These are phyloP conservation scores for Pseudomyrmex flavicornis DNA, from an alignment of 1,140 invertebrate species.

Conservation along the genomic window DNA sequence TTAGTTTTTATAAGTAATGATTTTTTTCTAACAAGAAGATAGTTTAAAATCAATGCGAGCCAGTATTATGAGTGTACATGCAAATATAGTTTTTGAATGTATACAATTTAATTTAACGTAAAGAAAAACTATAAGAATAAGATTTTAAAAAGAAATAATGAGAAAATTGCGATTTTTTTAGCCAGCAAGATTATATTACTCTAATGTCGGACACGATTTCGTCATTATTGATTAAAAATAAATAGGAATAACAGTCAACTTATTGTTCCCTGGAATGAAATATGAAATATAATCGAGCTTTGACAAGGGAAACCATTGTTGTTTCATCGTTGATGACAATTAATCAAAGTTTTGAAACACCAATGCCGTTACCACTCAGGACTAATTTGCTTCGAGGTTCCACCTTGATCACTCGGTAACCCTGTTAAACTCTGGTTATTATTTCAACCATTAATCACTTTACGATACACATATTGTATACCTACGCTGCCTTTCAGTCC, in stretches of 20 bases:
- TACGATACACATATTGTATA: conserved; percentile 48
- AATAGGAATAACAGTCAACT: neutral
- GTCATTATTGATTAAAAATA: neutral
- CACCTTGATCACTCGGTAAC: conserved; percentile 71
- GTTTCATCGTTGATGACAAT: conserved; percentile 57
- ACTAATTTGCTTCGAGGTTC: conserved; percentile 71
- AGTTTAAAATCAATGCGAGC: no score
- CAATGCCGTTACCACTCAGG: conserved; percentile 63
- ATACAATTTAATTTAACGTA: no score
- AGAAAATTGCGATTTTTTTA: neutral
- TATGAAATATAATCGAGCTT: conserved; percentile 17
- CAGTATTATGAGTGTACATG: no score
- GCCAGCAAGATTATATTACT: neutral
- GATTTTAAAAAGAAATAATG: neutral
- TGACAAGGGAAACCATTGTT: conserved; percentile 61
- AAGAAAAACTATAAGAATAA: neutral
- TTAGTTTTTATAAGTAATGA: no score
- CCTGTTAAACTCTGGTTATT: conserved; percentile 73
- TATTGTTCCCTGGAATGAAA: neutral
- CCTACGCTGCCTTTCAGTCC: conserved; percentile 48
- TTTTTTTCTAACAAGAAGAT: no score
- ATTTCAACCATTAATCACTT: conserved; percentile 72
- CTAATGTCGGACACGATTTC: neutral
- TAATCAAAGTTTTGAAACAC: conserved; percentile 73
- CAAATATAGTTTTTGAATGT: no score